phyloP scores from a whole-genome alignment of 2,113 vertebrate genomes.

The Capreolus pygargus region DNA sequence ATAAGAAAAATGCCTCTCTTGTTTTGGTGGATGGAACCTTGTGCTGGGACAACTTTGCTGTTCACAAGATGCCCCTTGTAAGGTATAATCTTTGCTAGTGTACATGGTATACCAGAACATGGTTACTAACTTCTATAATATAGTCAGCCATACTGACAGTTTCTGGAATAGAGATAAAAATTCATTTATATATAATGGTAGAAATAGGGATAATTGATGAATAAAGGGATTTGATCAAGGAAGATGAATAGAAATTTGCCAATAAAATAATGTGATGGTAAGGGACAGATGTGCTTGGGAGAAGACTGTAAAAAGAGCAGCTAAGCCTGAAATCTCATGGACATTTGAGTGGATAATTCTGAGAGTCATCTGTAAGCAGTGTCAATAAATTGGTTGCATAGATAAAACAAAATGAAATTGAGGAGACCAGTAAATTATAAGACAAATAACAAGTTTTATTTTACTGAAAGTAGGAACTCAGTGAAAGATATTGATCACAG shows the following conservation, averaged over 20 bases:
- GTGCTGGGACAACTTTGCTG: not conserved
- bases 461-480: not conserved
- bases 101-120: not conserved
- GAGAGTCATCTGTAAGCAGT: not conserved
- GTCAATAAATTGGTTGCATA: not conserved
- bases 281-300: not conserved
- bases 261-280: not conserved
- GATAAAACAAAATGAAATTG: slow-evolving; percentile 5
- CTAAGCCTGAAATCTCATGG: not conserved
- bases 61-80: not conserved
- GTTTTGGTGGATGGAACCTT: not conserved
- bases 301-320: not conserved
- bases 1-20: not conserved
- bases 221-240: not conserved
- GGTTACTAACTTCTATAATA: not conserved
- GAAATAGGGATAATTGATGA: not conserved
- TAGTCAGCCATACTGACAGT: not conserved
- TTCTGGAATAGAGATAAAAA: not conserved
- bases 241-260: not conserved
- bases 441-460: not conserved
- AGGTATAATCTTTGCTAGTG: not conserved
- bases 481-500: not conserved
- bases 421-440: not conserved
- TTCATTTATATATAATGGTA: not conserved
- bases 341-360: not conserved